Base-by-base conservation (phyloP, 1,140 invertebrate species). In the Sarcophaga bullata region DNA sequence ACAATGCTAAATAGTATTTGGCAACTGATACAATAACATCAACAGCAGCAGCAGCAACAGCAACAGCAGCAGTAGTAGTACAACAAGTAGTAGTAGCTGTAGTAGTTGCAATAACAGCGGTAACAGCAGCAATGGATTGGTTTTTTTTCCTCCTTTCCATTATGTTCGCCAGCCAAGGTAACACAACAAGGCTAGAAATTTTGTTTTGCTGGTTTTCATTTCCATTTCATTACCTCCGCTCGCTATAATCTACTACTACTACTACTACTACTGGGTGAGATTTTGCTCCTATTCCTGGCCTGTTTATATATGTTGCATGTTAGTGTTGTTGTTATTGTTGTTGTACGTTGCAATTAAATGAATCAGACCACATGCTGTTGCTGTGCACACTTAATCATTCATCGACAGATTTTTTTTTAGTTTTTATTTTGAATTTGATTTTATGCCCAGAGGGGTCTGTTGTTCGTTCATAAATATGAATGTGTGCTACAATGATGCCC, bases 311-410 rank as follows among this genome's bases (percentile, higher is more conserved):
- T 62, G 17, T 19, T 68, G n/a, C 17, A 68, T 4, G 25, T 37
- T 37, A 37, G 25, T 37, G 25, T 7, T 68, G 19, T 19, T 68
- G 62, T 25, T 17, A 17, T 19, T 25, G 62, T 19, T 68, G 62
- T 68, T 68, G 62, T 19, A 68, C n/a, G 17, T 58, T 19, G 62
- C 62, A 68, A 68, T 68, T 68, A 68, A 68, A 68, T 68, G 62
- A 68, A 68, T 68, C 62, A 68, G 62, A 68, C 62, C 62, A 68
- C 62, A 68, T 68, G 62, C 17, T 68, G 62, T 68, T 19, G 62
- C 19, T 68, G 62, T 68, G 62, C 62, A 68, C 62, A 68, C 62
- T 68, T 68, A 68, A 68, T 68, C 62, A 68, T 68, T 68, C 62
- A 68, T 68, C 62, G 62, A 68, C 62, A 68, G 17, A 68, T 68